These are phyloP conservation scores for Torymus aiolomorphi DNA, from an alignment of 2,888 invertebrate genomes.

Conservation along the genomic window DNA sequence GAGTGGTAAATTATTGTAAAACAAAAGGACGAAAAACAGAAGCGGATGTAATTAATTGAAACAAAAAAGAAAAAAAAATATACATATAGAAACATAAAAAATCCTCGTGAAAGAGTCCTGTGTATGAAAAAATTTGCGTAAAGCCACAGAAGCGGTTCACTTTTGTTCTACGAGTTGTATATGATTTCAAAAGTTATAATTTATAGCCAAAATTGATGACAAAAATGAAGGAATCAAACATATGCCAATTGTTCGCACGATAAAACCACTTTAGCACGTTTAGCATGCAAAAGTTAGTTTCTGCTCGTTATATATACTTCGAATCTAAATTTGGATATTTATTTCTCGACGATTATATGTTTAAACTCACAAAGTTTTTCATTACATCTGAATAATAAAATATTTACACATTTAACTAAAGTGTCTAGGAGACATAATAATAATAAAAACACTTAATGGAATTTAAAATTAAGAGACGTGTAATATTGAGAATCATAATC, in stretches of 20 bases:
- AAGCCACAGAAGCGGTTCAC: constrained; percentile 42
- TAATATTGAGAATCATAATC: not conserved
- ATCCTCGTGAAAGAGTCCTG: constrained; percentile 12
- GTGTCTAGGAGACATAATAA: too few species aligned
- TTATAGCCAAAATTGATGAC: not conserved
- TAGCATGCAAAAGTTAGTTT: constrained; percentile 43
- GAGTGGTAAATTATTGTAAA: too few species aligned
- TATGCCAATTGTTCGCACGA: constrained; percentile 5
- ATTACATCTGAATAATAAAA: too few species aligned
- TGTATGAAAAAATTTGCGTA: constrained; percentile 31
- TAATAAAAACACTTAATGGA: too few species aligned
- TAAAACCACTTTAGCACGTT: constrained; percentile 29
- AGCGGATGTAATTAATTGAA: not conserved
- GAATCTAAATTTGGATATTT: not conserved
- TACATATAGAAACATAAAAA: constrained; percentile 16
- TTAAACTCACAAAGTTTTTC: not conserved
- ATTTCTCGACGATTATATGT: not conserved
- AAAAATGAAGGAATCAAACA: constrained; percentile 12
- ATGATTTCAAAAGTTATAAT: not conserved
- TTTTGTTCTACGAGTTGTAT: not conserved
- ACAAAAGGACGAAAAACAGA: too few species aligned
- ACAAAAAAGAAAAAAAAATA: constrained; percentile 13
- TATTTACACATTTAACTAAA: too few species aligned
- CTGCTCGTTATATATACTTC: not conserved
- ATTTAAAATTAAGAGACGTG: not conserved